phyloP scores from a whole-genome alignment of 2,113 vertebrate species.

The Melanotaenia duboulayi region DNA sequence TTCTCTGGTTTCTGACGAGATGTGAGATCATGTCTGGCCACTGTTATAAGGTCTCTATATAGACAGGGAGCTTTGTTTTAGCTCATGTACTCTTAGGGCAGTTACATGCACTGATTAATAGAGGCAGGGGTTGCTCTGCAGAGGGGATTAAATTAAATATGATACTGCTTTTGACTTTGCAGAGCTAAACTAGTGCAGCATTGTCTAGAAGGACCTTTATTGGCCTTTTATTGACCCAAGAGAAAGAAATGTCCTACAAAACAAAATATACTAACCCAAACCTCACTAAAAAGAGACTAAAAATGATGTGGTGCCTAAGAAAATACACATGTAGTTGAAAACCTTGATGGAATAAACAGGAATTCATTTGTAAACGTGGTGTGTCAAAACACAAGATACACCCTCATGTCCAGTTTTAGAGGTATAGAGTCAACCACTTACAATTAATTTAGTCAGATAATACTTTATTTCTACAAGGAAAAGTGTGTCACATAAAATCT shows the following conservation, averaged over 20 bases:
- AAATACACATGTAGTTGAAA: neutral
- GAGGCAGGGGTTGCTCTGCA: constrained; percentile 28
- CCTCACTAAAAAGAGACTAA: neutral
- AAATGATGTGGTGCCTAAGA: neutral
- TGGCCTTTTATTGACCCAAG: neutral
- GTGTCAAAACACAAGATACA: no score
- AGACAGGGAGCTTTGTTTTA: constrained; percentile 65
- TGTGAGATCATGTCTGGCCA: constrained; percentile 75
- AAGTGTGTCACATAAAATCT: no score
- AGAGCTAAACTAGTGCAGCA: constrained; percentile 14
- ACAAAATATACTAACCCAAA: neutral
- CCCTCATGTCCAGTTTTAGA: no score
- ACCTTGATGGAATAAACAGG: neutral
- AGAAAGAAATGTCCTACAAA: neutral
- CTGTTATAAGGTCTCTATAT: constrained; percentile 50
- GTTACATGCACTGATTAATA: constrained; percentile 65
- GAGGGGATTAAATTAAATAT: constrained; percentile 32
- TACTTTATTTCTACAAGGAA: no score
- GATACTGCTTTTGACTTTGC: constrained; percentile 34
- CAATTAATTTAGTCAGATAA: no score
- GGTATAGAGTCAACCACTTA: no score
- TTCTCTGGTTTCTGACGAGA: constrained; percentile 63
- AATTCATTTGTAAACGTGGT: neutral
- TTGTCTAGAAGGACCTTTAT: constrained; percentile 8
- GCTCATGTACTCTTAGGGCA: constrained; percentile 58